These are phyloP conservation scores for Mus spretus DNA, from an alignment of 2,797 vertebrate genomes.

Conservation along the genomic window DNA sequence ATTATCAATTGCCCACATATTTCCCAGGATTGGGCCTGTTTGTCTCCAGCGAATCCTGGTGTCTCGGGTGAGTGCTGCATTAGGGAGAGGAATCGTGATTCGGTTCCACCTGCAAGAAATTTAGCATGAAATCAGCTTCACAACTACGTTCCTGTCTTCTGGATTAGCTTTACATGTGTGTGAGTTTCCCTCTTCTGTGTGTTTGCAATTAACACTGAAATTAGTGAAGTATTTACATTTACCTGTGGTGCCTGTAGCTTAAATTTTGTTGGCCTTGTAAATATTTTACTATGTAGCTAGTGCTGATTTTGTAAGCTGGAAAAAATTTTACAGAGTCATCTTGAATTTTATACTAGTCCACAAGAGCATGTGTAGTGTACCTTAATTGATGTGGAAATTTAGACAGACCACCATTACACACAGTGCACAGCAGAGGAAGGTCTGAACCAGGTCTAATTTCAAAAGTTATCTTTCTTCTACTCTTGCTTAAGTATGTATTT, in stretches of 20 bases:
- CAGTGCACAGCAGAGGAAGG: neutral
- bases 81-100: conserved; percentile 97
- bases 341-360: conserved; percentile 27
- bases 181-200: conserved; percentile 31
- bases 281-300: neutral
- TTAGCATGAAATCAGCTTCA: conserved; percentile 76
- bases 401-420: neutral
- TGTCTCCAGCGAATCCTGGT: conserved; percentile 98
- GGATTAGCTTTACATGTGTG: neutral
- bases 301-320: neutral
- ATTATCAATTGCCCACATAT: conserved; percentile 96
- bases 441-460: conserved; percentile 20
- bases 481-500: conserved; percentile 7
- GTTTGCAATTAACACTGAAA: conserved; percentile 4
- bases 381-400: conserved; percentile 21
- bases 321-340: neutral
- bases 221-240: conserved; percentile 52
- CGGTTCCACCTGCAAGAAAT: conserved; percentile 94
- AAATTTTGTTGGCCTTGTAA: neutral
- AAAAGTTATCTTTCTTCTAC: conserved; percentile 19
- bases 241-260: conserved; percentile 20
- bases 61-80: conserved; percentile 94
- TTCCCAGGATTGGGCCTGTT: conserved; percentile 92
- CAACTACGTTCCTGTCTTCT: conserved; percentile 8
- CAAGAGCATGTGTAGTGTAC: neutral